Percentiles rank a stretch among this genome's conserved stretches.
phyloP scores from a whole-genome alignment of 30 jellyfish, hydroid and myxozoan species.

The Turritopsis rubra region DNA sequence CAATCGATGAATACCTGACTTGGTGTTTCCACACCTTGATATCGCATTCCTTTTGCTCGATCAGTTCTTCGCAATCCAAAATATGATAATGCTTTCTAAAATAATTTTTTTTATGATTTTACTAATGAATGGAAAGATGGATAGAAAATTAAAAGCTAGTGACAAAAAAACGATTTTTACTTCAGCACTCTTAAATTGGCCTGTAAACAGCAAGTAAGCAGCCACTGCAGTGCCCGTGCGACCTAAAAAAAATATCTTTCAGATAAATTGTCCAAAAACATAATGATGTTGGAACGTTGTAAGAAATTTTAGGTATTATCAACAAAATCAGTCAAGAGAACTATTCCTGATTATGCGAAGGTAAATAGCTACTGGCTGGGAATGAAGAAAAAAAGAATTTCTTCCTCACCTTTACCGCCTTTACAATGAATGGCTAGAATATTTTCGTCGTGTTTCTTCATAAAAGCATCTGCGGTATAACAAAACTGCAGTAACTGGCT shows the following conservation, averaged over 20 bases:
- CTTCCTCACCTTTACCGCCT: conserved; percentile 89
- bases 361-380: not conserved
- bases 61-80: conserved; percentile 95
- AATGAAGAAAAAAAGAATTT: not conserved
- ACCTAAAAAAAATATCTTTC: conserved; percentile 35
- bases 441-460: conserved; percentile 48
- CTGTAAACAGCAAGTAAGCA: conserved; percentile 74
- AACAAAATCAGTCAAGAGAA: too few relatives aligned
- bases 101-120: not conserved
- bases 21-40: conserved; percentile 97
- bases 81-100: conserved; percentile 76
- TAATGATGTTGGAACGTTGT: too few relatives aligned
- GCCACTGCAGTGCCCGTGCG: conserved; percentile 95
- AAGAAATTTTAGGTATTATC: too few relatives aligned
- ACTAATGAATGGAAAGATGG: not conserved
- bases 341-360: too few relatives aligned
- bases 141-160: not conserved
- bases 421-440: conserved; percentile 86
- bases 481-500: conserved; percentile 84
- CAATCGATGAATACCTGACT: conserved; percentile 59
- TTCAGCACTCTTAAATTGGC: conserved; percentile 83
- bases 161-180: conserved; percentile 27
- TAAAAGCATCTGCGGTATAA: conserved; percentile 69
- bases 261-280: not conserved
- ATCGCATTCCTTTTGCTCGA: conserved; percentile 81